A percentile compares a stretch with the other conserved stretches of the same genome.
Conservation (phyloP, 2,113 vertebrate genomes). For the Cyprinodon variegatus region DNA sequence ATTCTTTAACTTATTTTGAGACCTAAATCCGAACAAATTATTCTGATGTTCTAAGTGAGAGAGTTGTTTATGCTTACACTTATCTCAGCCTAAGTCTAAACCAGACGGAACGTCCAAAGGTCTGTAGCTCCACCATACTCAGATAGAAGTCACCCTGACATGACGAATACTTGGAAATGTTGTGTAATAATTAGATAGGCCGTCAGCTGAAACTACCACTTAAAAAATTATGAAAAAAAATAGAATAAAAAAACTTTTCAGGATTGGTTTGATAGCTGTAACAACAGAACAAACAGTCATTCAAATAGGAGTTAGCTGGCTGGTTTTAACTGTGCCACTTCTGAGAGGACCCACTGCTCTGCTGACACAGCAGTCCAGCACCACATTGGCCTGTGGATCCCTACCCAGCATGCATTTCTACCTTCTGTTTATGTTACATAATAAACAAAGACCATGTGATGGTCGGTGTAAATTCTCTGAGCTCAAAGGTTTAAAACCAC, state of each 20-base stretch:
- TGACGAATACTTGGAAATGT: slow-evolving; percentile 4
- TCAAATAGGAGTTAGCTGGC: neutral
- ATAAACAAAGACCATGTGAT: slow-evolving; percentile 25
- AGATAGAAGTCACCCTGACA: neutral
- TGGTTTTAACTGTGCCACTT: slow-evolving; percentile 18
- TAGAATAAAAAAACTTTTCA: slow-evolving; percentile 11
- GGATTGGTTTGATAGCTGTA: neutral
- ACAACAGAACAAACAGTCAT: neutral
- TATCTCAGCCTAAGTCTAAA: slow-evolving; percentile 39
- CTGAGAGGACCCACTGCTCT: slow-evolving; percentile 25
- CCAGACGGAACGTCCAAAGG: neutral
- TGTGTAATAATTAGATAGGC: slow-evolving; percentile 27
- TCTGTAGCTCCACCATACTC: slow-evolving; percentile 9
- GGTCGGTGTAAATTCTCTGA: neutral
- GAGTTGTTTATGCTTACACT: neutral
- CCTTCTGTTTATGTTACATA: slow-evolving; percentile 50
- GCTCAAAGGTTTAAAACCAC: neutral
- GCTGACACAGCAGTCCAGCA: slow-evolving; percentile 54
- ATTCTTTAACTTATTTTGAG: neutral
- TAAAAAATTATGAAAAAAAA: neutral
- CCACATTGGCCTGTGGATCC: slow-evolving; percentile 26
- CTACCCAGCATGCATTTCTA: slow-evolving; percentile 60
- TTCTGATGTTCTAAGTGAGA: neutral
- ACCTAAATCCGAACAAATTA: neutral
- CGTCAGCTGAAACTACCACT: slow-evolving; percentile 16